A percentile compares a stretch with the other conserved stretches of the same genome.
phyloP scores from a whole-genome alignment of 2,888 invertebrate genomes.

The Trachelus iudaicus region DNA sequence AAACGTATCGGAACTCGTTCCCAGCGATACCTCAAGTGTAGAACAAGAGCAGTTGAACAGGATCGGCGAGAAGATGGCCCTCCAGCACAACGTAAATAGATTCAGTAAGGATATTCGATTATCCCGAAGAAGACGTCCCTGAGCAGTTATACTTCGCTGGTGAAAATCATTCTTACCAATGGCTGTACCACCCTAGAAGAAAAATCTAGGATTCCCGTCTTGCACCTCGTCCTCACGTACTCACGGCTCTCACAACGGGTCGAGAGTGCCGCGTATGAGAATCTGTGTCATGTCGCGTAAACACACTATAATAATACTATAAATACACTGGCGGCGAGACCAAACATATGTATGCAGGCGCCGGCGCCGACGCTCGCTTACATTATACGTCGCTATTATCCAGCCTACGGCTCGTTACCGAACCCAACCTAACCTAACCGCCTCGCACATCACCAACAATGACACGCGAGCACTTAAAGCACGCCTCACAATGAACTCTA shows the following conservation, averaged over 20 bases:
- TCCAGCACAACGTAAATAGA: background rate
- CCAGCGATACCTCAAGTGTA: background rate
- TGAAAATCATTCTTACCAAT: background rate
- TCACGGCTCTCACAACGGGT: background rate
- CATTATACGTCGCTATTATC: slow-evolving; percentile 36
- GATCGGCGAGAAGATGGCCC: background rate
- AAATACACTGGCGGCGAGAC: slow-evolving; percentile 50
- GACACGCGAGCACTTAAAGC: background rate
- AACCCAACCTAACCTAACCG: background rate
- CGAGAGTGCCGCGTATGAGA: slow-evolving; percentile 25
- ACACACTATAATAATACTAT: slow-evolving; percentile 59
- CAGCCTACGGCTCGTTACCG: background rate
- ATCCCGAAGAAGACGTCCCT: background rate
- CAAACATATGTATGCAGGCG: slow-evolving; percentile 49
- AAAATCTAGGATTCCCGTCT: background rate
- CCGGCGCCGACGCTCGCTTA: slow-evolving; percentile 53
- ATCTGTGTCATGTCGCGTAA: slow-evolving; percentile 58
- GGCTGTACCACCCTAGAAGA: background rate
- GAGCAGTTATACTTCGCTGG: background rate
- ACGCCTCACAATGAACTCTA: background rate
- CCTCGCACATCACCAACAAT: background rate
- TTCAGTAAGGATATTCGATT: background rate
- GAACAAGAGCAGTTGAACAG: background rate
- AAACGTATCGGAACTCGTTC: background rate
- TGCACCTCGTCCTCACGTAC: background rate